Conservation (phyloP, 2,113 vertebrate species). For the Corythornis madagascariensis region DNA sequence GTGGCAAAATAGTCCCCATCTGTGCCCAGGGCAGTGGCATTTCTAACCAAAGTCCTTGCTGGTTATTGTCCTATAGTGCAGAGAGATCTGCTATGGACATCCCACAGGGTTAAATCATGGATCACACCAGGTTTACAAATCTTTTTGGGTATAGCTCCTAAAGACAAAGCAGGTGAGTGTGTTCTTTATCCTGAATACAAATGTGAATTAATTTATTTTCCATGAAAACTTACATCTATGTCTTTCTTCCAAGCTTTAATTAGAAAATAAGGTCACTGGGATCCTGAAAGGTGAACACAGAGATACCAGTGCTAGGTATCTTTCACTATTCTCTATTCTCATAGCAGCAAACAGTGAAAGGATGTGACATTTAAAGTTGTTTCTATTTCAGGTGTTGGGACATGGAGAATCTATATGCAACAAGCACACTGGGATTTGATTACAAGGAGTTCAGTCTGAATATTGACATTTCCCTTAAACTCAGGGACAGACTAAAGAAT, state of each 20-base stretch:
- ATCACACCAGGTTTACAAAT: neutral
- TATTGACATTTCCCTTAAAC: neutral
- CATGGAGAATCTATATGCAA: neutral
- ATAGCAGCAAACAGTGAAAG: neutral
- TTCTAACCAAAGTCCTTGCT: neutral
- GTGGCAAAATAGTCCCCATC: neutral
- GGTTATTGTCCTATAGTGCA: neutral
- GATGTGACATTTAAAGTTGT: conserved; percentile 22
- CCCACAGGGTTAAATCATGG: neutral
- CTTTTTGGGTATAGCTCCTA: neutral
- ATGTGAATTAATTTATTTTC: neutral
- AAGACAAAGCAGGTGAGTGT: neutral
- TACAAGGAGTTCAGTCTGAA: neutral
- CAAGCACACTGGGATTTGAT: neutral
- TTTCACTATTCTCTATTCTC: neutral
- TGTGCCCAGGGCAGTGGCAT: neutral
- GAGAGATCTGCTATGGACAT: neutral
- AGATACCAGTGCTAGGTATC: neutral
- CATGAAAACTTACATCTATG: neutral
- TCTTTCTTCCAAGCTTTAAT: neutral
- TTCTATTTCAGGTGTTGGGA: conserved; percentile 42
- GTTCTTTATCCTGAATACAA: neutral
- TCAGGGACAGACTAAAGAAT: neutral
- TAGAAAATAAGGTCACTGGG: neutral
- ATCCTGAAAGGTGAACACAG: neutral